Percentiles rank a stretch among this genome's conserved stretches.
Conservation (phyloP, 1,140 invertebrate species). For the Onthophagus taurus region DNA sequence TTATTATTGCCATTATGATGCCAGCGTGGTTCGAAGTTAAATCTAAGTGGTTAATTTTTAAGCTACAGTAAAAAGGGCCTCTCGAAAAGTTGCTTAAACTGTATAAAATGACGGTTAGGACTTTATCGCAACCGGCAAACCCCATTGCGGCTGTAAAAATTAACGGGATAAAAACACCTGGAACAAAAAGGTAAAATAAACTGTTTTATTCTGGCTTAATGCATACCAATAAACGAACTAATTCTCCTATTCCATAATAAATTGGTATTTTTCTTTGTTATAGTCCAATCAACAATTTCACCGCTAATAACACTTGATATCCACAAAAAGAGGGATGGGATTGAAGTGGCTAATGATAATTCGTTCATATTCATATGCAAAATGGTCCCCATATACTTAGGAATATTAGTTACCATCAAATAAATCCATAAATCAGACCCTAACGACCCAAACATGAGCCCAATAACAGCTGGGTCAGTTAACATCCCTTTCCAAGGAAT, state of each 20-base stretch:
- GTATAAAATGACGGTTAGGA: neutral
- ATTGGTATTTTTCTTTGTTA: neutral
- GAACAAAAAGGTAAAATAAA: too few species aligned
- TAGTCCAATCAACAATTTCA: neutral
- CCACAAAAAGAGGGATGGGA: neutral
- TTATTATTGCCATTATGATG: conserved; percentile 68
- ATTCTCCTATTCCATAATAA: neutral
- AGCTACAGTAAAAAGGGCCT: conserved; percentile 61
- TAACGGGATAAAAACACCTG: neutral
- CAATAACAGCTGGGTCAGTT: neutral
- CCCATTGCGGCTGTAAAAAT: neutral
- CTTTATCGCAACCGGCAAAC: neutral
- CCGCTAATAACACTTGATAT: neutral
- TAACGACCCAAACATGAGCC: neutral
- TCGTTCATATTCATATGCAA: neutral
- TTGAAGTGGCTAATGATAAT: neutral
- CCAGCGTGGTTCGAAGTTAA: conserved; percentile 71
- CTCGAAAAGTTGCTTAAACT: conserved; percentile 32
- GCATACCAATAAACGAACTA: neutral
- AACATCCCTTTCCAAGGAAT: neutral
- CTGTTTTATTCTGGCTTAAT: too few species aligned
- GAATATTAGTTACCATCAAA: conserved; percentile 4
- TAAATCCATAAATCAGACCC: conserved; percentile 1
- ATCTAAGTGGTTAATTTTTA: conserved; percentile 71
- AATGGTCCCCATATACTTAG: neutral